Conservation (phyloP, 2,797 vertebrate species). For the Chloroceryle inda region DNA sequence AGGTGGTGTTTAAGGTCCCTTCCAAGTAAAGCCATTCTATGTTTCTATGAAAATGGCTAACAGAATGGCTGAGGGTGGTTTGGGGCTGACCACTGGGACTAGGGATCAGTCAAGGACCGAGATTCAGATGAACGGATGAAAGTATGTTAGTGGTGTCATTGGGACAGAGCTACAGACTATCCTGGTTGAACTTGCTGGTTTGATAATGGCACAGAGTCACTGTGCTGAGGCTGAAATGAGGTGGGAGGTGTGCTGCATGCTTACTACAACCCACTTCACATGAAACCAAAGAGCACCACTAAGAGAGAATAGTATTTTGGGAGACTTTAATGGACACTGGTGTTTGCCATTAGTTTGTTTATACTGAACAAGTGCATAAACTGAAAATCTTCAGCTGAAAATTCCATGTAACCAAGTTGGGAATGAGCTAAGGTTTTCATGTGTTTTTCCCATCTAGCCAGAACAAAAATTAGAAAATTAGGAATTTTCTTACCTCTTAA, state of each 20-base stretch:
- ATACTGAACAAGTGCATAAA: not conserved
- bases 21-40: no score
- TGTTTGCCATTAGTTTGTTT: not conserved
- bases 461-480: not conserved
- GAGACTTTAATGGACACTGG: not conserved
- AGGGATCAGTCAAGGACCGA: not conserved
- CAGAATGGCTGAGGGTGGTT: not conserved
- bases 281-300: not conserved
- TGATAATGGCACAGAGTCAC: not conserved
- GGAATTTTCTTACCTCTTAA: not conserved
- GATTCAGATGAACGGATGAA: not conserved
- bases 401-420: not conserved
- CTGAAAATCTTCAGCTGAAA: not conserved
- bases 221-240: not conserved
- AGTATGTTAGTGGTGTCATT: not conserved
- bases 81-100: not conserved
- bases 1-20: no score
- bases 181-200: not conserved
- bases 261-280: not conserved
- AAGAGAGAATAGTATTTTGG: not conserved
- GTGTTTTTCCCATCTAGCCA: not conserved
- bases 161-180: not conserved
- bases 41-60: not conserved
- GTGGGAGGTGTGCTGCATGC: accelerated
- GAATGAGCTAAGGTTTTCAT: not conserved